Evolutionary conservation across 2,888 invertebrate species (phyloP), one percentile per base, ranked within the genome.

Genomic region (Timema podura): DNA sequence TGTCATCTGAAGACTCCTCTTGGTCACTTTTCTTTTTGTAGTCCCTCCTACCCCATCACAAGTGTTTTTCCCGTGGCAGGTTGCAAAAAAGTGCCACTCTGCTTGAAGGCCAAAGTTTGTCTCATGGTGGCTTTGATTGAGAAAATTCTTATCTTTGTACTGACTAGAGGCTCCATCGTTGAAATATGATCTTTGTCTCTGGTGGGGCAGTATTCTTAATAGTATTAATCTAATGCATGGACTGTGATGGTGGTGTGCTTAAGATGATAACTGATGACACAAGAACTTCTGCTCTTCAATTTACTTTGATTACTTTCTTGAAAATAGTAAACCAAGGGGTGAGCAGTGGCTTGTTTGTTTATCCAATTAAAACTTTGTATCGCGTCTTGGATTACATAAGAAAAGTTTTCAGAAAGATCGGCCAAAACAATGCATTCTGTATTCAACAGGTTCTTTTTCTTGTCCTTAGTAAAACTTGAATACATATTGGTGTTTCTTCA

Each of bases 341-440:
- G n/a, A n/a, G n/a, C n/a, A n/a, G n/a, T n/a, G n/a, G n/a, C n/a
- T n/a, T n/a, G n/a, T n/a, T n/a, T n/a, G n/a, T 57, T 57, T n/a
- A 57, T 30, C 57, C 57, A 57, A 57, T 57, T 5, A 57, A 57
- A 57, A 57, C 57, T 57, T n/a, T 57, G 57, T 5, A 57, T 57
- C 5, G n/a, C 15, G 8, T 57, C 57, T 57, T 57, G 13, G n/a
- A 57, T 57, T 57, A 5, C 30, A 13, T 13, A 57, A 57, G 57
- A 57, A 5, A 57, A 57, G 57, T 57, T 57, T 57, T 57, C 57
- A 16, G 8, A 57, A 57, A 57, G 8, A 13, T 57, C 57, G 15
- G 57, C 57, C 30, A 57, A n/a, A 57, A 57, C 57, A 16, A 57
- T n/a, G 57, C 57, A 57, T 30, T n/a, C n/a, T n/a, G 57, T 57